phyloP scores from a whole-genome alignment of 1,140 invertebrate genomes.

The Heliconius nattereri region DNA sequence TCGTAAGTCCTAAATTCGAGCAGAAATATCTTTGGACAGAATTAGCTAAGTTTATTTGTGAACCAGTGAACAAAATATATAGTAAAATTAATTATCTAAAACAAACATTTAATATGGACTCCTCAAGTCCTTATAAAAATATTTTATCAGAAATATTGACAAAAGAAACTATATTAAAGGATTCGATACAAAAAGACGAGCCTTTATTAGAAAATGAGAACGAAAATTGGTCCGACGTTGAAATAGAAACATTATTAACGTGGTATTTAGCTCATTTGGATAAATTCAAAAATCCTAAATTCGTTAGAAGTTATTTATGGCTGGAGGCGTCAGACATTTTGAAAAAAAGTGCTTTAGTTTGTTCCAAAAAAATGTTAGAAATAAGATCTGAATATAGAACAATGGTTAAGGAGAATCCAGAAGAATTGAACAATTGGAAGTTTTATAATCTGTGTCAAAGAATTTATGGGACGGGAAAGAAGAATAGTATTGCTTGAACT shows the following conservation, averaged over 20 bases:
- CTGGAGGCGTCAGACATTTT: conserved; percentile 64
- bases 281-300: conserved; percentile 74
- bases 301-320: conserved; percentile 66
- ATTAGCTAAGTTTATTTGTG: conserved; percentile 55
- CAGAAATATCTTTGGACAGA: conserved; percentile 70
- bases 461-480: conserved; percentile 72
- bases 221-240: conserved; percentile 61
- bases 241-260: conserved; percentile 60
- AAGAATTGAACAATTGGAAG: conserved; percentile 61
- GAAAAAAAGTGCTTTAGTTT: conserved; percentile 63
- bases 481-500: conserved; percentile 19
- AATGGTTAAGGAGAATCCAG: conserved; percentile 61
- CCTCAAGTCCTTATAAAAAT: conserved; percentile 49
- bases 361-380: conserved; percentile 72
- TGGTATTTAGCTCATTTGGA: conserved; percentile 75
- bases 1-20: conserved; percentile 64
- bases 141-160: conserved; percentile 60
- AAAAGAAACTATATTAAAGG: conserved; percentile 57
- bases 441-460: conserved; percentile 70
- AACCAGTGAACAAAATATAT: conserved; percentile 58
- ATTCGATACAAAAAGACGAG: conserved; percentile 44
- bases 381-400: conserved; percentile 66
- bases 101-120: conserved; percentile 50
- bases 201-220: conserved; percentile 40
- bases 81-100: conserved; percentile 72